These are phyloP conservation scores for Oxycera nigricornis DNA, from an alignment of 2,888 invertebrate genomes.

Conservation along the genomic window DNA sequence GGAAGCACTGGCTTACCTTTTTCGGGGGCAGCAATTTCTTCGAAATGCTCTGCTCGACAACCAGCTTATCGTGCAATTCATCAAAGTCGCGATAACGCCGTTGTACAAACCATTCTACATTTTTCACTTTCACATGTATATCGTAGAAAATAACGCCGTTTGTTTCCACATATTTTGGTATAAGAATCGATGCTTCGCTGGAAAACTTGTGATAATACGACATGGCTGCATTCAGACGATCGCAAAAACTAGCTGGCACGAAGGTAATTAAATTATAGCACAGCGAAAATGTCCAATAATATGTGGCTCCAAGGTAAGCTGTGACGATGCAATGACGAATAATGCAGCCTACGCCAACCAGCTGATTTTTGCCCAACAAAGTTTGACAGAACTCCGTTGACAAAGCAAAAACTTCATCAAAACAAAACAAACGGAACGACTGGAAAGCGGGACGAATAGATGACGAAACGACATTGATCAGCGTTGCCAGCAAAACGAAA, in stretches of 20 bases:
- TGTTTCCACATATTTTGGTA: slow-evolving; percentile 70
- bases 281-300: not conserved
- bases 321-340: not conserved
- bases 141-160: slow-evolving; percentile 76
- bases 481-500: too few species aligned
- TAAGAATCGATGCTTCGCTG: slow-evolving; percentile 71
- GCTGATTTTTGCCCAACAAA: not conserved
- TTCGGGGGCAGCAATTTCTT: slow-evolving; percentile 91
- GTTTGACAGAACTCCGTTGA: slow-evolving; percentile 2
- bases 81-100: slow-evolving; percentile 87
- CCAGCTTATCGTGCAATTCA: slow-evolving; percentile 84
- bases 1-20: slow-evolving; percentile 64
- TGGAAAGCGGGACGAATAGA: too few species aligned
- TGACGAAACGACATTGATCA: too few species aligned
- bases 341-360: not conserved
- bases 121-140: slow-evolving; percentile 71
- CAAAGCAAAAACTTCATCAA: too few species aligned
- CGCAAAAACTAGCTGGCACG: too few species aligned
- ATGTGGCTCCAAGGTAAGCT: not conserved
- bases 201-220: slow-evolving; percentile 76
- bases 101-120: slow-evolving; percentile 80
- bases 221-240: slow-evolving; percentile 63
- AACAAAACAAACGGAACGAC: too few species aligned
- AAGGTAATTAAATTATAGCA: too few species aligned
- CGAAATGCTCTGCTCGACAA: slow-evolving; percentile 79